Evolutionary conservation across 2,113 vertebrate genomes (phyloP).

Genomic region (Plecotus auritus): DNA sequence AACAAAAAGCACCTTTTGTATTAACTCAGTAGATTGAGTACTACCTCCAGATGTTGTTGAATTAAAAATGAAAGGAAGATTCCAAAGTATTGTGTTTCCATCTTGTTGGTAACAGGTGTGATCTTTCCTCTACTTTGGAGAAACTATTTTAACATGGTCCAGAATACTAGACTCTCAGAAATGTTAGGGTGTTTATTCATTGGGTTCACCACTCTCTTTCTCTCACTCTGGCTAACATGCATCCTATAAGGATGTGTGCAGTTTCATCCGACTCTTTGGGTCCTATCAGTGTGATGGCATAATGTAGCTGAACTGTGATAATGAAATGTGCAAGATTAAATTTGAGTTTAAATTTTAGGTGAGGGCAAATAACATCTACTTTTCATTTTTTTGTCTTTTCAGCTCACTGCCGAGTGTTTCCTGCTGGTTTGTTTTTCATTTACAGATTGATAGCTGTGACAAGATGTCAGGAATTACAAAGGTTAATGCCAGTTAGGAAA

Average conservation of each 20-base stretch:
- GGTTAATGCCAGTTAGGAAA: not conserved
- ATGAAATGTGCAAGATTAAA: not conserved
- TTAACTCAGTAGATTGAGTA: not conserved
- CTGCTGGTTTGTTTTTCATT: not conserved
- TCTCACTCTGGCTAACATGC: not conserved
- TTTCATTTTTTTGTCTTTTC: constrained; percentile 14
- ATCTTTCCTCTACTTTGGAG: not conserved
- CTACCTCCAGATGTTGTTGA: not conserved
- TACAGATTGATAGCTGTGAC: not conserved
- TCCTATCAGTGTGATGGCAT: not conserved
- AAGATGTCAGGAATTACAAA: not conserved
- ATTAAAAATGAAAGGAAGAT: constrained; percentile 18
- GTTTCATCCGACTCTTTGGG: not conserved
- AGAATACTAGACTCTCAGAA: not conserved
- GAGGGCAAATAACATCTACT: not conserved
- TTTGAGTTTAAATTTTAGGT: not conserved
- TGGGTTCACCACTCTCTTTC: not conserved
- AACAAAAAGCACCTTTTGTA: not conserved
- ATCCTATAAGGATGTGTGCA: not conserved
- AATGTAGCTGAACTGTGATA: not conserved
- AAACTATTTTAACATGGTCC: not conserved
- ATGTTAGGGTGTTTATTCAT: not conserved
- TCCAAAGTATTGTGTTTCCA: not conserved
- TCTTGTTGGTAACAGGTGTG: not conserved
- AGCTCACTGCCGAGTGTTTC: not conserved